Evolutionary conservation across 2,888 invertebrate genomes (phyloP).

Genomic region (Melangyna quadrimaculata): DNA sequence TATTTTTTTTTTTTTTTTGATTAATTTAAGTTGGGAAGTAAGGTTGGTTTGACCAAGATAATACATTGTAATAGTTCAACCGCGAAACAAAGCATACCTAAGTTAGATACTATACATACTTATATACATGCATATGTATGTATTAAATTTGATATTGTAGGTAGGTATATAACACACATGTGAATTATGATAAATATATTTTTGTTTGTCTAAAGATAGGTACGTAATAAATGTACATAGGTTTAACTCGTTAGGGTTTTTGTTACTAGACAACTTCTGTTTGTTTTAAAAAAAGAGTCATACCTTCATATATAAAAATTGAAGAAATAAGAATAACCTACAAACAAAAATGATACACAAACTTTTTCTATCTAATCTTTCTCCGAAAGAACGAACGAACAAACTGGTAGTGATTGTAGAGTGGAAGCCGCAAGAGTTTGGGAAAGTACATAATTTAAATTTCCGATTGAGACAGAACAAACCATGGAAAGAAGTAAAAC

Average conservation of each 20-base stretch:
- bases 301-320: background rate
- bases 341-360: slow-evolving; percentile 48
- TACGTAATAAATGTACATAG: background rate
- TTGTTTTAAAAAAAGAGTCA: slow-evolving; percentile 19
- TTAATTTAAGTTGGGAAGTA: background rate
- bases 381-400: no score
- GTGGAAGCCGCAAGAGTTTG: background rate
- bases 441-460: slow-evolving; percentile 44
- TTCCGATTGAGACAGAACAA: slow-evolving; percentile 40
- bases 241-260: slow-evolving; percentile 4
- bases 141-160: background rate
- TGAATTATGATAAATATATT: slow-evolving; percentile 57
- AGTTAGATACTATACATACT: no score
- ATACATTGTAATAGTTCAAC: slow-evolving; percentile 44
- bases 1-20: no score
- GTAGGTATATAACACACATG: slow-evolving; percentile 39
- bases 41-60: background rate
- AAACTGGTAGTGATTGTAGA: background rate
- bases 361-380: slow-evolving; percentile 37
- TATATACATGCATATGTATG: background rate
- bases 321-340: slow-evolving; percentile 15
- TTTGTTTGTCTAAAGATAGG: background rate
- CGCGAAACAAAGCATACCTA: slow-evolving; percentile 33
- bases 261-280: slow-evolving; percentile 34
- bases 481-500: slow-evolving; percentile 21